These are phyloP conservation scores for Lissonota sp. DNA, from an alignment of 2,888 invertebrate genomes.

Conservation along the genomic window DNA sequence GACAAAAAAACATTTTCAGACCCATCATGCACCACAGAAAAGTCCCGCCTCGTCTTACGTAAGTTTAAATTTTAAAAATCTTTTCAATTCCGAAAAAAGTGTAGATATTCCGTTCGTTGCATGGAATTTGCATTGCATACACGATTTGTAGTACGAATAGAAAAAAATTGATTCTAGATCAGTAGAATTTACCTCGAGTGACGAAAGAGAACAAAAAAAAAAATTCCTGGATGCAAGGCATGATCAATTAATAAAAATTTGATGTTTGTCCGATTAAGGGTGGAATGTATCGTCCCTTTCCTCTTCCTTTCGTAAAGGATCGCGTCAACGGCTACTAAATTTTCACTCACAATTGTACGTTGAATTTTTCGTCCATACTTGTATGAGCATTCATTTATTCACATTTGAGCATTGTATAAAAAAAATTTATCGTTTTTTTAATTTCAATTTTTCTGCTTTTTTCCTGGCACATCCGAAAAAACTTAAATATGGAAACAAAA, in stretches of 20 bases:
- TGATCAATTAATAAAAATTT: slow-evolving; percentile 64
- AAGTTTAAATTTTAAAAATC: slow-evolving; percentile 64
- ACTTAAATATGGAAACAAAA: slow-evolving; percentile 7
- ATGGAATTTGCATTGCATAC: slow-evolving; percentile 46
- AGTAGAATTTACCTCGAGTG: slow-evolving; percentile 19
- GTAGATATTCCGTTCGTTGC: slow-evolving; percentile 47
- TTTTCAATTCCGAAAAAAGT: slow-evolving; percentile 11
- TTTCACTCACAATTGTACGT: slow-evolving; percentile 75
- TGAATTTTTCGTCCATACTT: slow-evolving; percentile 60
- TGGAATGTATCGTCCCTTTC: slow-evolving; percentile 80
- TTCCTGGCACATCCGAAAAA: background rate
- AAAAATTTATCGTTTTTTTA: background rate
- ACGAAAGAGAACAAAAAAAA: slow-evolving; percentile 11
- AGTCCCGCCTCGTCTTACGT: slow-evolving; percentile 77
- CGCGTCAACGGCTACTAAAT: slow-evolving; percentile 80
- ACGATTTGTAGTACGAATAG: slow-evolving; percentile 7
- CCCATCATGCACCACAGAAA: slow-evolving; percentile 72
- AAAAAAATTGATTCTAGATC: slow-evolving; percentile 20
- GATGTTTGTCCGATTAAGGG: slow-evolving; percentile 78
- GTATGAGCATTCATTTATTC: background rate
- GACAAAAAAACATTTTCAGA: slow-evolving; percentile 63
- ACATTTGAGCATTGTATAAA: too few relatives aligned
- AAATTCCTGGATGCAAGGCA: slow-evolving; percentile 58
- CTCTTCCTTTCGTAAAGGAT: slow-evolving; percentile 81
- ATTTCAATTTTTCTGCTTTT: background rate